A percentile compares a stretch with the other conserved stretches of the same genome.
Evolutionary conservation across 92 coral and sea anemone genomes (phyloP).

Genomic region (Porites rus): DNA sequence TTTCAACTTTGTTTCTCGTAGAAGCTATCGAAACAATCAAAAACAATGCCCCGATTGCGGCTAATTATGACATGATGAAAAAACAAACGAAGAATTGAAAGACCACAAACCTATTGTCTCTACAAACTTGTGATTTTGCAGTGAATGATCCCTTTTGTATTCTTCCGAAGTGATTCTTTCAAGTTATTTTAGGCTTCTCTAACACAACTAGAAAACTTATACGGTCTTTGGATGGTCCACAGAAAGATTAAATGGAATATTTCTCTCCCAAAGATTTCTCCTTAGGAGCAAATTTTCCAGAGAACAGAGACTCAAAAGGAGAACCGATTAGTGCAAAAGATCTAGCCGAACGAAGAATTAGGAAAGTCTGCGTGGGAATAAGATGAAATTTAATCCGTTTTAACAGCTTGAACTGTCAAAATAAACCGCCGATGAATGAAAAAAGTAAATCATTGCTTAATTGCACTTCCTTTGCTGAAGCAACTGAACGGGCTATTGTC

Average conservation of each 20-base stretch:
- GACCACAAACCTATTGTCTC: slow-evolving; percentile 51
- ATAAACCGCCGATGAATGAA: not conserved
- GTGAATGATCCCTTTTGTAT: not conserved
- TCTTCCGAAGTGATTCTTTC: no score
- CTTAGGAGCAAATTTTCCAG: not conserved
- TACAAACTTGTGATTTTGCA: not conserved
- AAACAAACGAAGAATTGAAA: not conserved
- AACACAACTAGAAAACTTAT: not conserved
- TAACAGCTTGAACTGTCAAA: slow-evolving; percentile 49
- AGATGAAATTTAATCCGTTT: slow-evolving; percentile 39
- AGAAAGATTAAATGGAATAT: not conserved
- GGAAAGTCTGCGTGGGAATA: slow-evolving; percentile 9
- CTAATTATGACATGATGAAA: slow-evolving; percentile 28
- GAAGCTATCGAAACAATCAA: slow-evolving; percentile 22
- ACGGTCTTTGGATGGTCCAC: not conserved
- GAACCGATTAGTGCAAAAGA: not conserved
- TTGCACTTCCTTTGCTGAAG: not conserved
- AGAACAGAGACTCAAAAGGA: not conserved
- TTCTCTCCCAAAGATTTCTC: not conserved
- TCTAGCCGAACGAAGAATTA: slow-evolving; percentile 13
- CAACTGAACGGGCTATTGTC: not conserved
- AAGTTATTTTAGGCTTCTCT: not conserved
- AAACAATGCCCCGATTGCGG: slow-evolving; percentile 11
- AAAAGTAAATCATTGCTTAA: slow-evolving; percentile 8
- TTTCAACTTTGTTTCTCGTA: not conserved